A percentile compares a stretch with the other conserved stretches of the same genome.
Conservation (phyloP, 2,113 vertebrate species). For the Datnioides undecimradiatus region DNA sequence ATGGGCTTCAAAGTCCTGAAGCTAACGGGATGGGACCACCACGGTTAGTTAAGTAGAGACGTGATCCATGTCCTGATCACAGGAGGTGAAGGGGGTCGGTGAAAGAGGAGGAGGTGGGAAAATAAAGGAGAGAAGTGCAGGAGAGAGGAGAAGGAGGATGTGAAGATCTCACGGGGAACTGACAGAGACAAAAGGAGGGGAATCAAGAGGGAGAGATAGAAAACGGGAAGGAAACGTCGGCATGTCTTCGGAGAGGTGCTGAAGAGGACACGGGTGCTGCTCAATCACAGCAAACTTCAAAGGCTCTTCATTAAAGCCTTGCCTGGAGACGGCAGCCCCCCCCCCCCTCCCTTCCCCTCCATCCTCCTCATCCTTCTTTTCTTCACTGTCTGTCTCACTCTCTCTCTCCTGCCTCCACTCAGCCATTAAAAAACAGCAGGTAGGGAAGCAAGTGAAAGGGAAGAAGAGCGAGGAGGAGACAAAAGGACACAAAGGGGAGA, state of each 20-base stretch:
- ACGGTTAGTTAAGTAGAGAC: conserved; percentile 69
- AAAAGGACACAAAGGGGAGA: conserved; percentile 36
- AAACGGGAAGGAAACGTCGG: conserved; percentile 20
- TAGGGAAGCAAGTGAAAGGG: conserved; percentile 39
- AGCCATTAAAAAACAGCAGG: conserved; percentile 68
- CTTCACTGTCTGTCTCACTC: conserved; percentile 50
- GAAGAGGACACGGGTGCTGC: conserved; percentile 58
- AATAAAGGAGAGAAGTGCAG: conserved; percentile 8
- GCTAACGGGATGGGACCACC: conserved; percentile 54
- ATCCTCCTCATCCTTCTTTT: conserved; percentile 46
- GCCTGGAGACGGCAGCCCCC: conserved; percentile 55
- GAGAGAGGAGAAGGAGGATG: conserved; percentile 24
- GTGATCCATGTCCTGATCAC: conserved; percentile 72
- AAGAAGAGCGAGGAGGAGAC: conserved; percentile 34
- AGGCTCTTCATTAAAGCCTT: conserved; percentile 75
- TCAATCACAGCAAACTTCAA: conserved; percentile 77
- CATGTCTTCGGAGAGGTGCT: conserved; percentile 39
- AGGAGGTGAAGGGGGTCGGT: background rate
- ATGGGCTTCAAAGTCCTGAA: conserved; percentile 44
- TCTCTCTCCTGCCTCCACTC: conserved; percentile 42
- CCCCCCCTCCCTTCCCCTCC: background rate
- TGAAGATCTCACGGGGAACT: conserved; percentile 32
- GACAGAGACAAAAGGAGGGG: conserved; percentile 45
- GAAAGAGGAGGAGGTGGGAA: background rate
- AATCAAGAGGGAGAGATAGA: conserved; percentile 37